Conservation (phyloP, 2,113 vertebrate species). For the Garra rufa region DNA sequence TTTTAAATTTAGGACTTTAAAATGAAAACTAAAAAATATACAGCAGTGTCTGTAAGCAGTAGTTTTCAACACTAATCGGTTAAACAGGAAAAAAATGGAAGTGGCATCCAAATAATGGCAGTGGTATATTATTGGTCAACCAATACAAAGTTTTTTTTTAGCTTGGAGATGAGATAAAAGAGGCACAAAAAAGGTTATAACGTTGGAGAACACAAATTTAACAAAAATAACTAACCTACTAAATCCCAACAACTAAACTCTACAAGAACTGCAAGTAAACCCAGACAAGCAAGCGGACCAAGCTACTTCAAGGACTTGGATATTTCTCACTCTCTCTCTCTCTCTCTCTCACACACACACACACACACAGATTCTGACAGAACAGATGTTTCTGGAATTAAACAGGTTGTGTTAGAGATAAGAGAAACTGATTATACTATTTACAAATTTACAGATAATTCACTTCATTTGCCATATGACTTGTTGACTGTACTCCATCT, state of each 20-base stretch:
- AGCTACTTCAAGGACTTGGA: background rate
- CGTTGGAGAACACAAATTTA: background rate
- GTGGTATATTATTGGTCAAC: too few relatives aligned
- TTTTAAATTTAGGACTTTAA: too few relatives aligned
- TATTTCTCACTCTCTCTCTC: too few relatives aligned
- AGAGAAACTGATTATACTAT: conserved; percentile 25
- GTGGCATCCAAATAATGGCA: too few relatives aligned
- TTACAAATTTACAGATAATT: conserved; percentile 30
- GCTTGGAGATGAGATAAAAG: too few relatives aligned
- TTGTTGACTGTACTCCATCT: conserved; percentile 25
- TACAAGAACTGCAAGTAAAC: background rate
- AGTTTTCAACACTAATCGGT: too few relatives aligned
- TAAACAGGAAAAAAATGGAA: too few relatives aligned
- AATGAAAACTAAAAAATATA: too few relatives aligned
- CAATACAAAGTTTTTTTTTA: too few relatives aligned
- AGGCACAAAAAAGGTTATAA: too few relatives aligned
- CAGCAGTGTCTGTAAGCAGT: too few relatives aligned
- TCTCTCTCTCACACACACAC: background rate
- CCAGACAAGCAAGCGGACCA: background rate
- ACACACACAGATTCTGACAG: background rate
- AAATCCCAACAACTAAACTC: background rate
- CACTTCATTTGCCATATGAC: conserved; percentile 11
- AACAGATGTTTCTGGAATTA: conserved; percentile 35
- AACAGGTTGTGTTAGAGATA: conserved; percentile 1
- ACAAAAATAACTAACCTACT: background rate